Conservation (phyloP, 2,113 vertebrate species). For the Chionomys nivalis region DNA sequence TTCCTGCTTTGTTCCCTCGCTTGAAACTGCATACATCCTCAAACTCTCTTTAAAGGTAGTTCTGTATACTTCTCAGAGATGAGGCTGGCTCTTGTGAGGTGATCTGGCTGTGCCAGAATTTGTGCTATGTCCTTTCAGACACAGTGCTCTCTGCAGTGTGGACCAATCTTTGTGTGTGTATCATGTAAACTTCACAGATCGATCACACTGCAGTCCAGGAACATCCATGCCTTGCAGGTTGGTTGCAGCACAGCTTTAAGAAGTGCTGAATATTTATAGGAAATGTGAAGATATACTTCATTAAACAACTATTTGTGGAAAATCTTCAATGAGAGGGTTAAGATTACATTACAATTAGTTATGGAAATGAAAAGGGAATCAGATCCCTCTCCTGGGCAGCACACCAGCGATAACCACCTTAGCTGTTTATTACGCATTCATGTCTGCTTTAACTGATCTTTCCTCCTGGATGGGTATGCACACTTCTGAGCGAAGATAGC, state of each 20-base stretch:
- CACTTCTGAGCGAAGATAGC: conserved; percentile 2
- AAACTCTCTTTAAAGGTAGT: neutral
- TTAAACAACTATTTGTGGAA: neutral
- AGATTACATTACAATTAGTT: neutral
- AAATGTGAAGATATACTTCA: neutral
- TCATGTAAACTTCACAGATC: neutral
- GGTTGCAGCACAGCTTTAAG: neutral
- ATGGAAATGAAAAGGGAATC: conserved; percentile 1
- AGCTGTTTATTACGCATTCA: neutral
- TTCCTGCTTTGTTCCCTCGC: neutral
- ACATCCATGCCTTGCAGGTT: neutral
- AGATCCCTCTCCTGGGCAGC: neutral
- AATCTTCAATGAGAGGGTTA: neutral
- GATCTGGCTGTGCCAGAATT: neutral
- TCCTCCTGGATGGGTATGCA: neutral
- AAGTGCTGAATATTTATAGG: neutral
- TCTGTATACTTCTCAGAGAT: neutral
- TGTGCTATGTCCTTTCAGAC: neutral
- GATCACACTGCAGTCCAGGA: neutral
- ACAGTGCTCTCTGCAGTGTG: neutral
- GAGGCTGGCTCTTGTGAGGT: neutral
- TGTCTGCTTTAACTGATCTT: neutral
- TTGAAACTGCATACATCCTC: neutral
- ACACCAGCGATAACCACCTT: neutral
- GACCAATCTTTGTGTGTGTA: neutral